Base-by-base conservation (phyloP, 2,113 vertebrate species). In the Macrotis lagotis region DNA sequence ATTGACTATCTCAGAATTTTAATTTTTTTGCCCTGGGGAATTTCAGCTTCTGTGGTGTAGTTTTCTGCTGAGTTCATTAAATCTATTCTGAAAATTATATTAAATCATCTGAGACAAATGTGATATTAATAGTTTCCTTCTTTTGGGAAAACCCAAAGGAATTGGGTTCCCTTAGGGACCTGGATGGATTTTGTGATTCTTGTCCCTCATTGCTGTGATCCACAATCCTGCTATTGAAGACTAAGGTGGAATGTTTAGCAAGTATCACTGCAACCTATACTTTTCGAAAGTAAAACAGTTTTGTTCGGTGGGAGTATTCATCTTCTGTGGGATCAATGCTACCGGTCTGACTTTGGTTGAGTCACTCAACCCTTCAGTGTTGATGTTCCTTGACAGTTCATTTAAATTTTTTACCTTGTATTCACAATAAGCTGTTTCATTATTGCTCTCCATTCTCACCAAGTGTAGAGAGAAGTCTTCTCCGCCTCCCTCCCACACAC, bases 231-330 rank as follows among this genome's bases (percentile, higher is more conserved):
- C 98, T 95, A 93, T 74, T 55, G 96, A 95, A 97, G 92, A 49
- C 97, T 95, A 95, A 90, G 96, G 97, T 95, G 95, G 97, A 95
- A 55, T 97, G 98, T 97, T 96, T 97, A 90, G 92, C 91, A 95
- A 97, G 97, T 97, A 49, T 98, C 97, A 95, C 92, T 98, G 97
- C 95, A 98, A 96, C 97, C 97, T 98, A 97, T 98, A 97, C 97
- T 98, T 98, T 98, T 92, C 98, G 97, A 59, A 98, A 98, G 98
- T 90, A 98, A 97, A 97, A 97, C 94, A 97, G 91, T 96, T 90
- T 92, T 96, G 1, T 95, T 91, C 89, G 97, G 98, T 98, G 97
- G 97, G 98, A 98, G 97, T 97, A 97, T 96, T 96, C 95, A 92
- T 97, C 96, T 96, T 93, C 92, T 51, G 96, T 98, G 97, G 97